These are phyloP conservation scores for Megaustenia siamemsis DNA, from an alignment of 2,888 invertebrate species.

Conservation along the genomic window DNA sequence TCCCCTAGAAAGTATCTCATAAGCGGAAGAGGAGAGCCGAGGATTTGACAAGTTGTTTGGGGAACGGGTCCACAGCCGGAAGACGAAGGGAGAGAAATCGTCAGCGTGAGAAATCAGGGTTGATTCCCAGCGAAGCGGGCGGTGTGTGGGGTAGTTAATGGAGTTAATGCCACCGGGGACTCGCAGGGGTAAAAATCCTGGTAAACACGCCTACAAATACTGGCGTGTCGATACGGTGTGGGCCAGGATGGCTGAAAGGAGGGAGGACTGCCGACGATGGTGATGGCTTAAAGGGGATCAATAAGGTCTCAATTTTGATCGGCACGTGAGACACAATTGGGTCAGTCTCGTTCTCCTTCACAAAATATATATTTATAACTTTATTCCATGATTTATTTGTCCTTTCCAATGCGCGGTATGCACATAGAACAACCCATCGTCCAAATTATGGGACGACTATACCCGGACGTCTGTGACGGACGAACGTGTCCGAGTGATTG, in stretches of 20 bases:
- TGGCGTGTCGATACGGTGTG: constrained; percentile 1
- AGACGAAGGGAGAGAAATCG: constrained; percentile 39
- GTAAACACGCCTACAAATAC: constrained; percentile 36
- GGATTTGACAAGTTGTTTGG: not conserved
- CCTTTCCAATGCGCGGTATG: too few species aligned
- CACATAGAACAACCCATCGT: too few species aligned
- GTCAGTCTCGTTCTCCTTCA: too few species aligned
- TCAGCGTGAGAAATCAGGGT: constrained; percentile 40
- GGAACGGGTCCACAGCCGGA: not conserved
- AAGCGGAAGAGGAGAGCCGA: not conserved
- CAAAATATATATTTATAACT: too few species aligned
- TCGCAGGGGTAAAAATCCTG: not conserved
- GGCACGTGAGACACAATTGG: too few species aligned
- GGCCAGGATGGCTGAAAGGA: not conserved
- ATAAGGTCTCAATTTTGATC: not conserved
- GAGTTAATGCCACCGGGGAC: constrained; percentile 34
- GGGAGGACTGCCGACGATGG: not conserved
- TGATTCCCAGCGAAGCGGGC: constrained; percentile 37
- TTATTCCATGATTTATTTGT: too few species aligned
- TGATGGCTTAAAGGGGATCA: constrained; percentile 1
- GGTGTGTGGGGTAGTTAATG: constrained; percentile 31
- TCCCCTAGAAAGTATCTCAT: not conserved
- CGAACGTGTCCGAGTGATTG: too few species aligned
- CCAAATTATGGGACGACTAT: too few species aligned
- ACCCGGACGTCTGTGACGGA: too few species aligned